Evolutionary conservation across 2,888 invertebrate species (phyloP).

Genomic region (Unio pictorum): DNA sequence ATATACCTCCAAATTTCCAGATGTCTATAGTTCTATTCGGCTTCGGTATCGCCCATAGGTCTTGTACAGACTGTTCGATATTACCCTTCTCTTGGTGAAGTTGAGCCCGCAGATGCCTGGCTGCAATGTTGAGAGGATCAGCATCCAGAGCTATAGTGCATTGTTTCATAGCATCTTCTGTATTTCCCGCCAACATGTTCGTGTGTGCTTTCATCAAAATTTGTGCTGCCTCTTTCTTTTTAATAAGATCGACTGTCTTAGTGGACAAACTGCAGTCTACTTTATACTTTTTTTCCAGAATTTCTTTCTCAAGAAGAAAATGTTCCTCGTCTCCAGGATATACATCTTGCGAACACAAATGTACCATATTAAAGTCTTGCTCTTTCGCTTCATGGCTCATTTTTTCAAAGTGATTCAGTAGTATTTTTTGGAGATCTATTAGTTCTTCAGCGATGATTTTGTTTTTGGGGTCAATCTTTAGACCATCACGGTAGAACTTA

Average conservation of each 20-base stretch:
- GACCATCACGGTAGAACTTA: constrained; percentile 46
- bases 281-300: constrained; percentile 52
- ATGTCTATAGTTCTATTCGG: constrained; percentile 46
- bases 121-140: constrained; percentile 42
- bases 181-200: constrained; percentile 29
- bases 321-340: constrained; percentile 62
- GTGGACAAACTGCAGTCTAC: constrained; percentile 16
- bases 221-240: constrained; percentile 35
- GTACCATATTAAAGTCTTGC: constrained; percentile 49
- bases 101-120: constrained; percentile 49
- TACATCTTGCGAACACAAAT: constrained; percentile 52
- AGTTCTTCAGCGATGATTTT: constrained; percentile 43
- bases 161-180: constrained; percentile 34
- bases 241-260: constrained; percentile 13
- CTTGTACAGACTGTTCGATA: constrained; percentile 39
- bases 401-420: constrained; percentile 41
- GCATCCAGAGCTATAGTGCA: constrained; percentile 30
- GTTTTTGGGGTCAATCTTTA: constrained; percentile 48
- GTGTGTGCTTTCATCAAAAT: constrained; percentile 47
- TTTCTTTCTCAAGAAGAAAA: constrained; percentile 52
- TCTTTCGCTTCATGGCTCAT: constrained; percentile 27
- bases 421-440: constrained; percentile 47
- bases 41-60: constrained; percentile 56
- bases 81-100: constrained; percentile 42
- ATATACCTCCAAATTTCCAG: constrained; percentile 63